Base-by-base conservation (phyloP, 2,888 invertebrate species). In the Slavum lentiscoides region DNA sequence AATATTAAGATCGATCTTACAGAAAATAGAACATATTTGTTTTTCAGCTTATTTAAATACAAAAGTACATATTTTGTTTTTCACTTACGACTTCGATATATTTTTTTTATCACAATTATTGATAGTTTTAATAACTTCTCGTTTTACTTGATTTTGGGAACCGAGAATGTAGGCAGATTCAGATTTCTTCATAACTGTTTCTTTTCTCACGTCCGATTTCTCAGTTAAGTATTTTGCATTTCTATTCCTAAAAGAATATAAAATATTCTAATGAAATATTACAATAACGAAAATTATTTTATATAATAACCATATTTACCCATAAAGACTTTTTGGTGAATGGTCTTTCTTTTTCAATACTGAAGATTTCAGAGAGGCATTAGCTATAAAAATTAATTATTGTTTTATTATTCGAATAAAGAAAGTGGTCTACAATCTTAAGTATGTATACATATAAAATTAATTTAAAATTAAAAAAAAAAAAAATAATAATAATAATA, bases 41-140 rank as follows among this genome's bases (percentile, higher is more conserved):
- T 74, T 19, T 39, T 67, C 58, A 75, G 66, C 55, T 75, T 58
- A 67, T 75, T 74, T 55, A 39, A 66, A 67, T 11, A 74, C 9
- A 23, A 13, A 30, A 53, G 11, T 19, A 30, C 30, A 19, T 58
- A 53, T n/a, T 19, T 68, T 59, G 6, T 37, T 58, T 21, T 39
- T 17, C 17, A 80, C 80, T 80, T n/a, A 80, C 80, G 80, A 80
- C 2, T 80, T 80, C 23, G 80, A 80, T 19, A 64, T n/a, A 13
- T 49, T 39, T 64, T 72, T 72, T 59, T 67, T 62, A n/a, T 55
- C 37, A 77, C 15, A 19, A 62, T 37, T 37, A 53, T 70, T 70
- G 15, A 70, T 17, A 43, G 43, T 59, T 6, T 58, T 59, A 67
- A 59, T 43, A 74, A 37, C 3, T 59, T 30, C 49, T 68, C 37